Evolutionary conservation across 2,797 vertebrate genomes (phyloP).

Genomic region (Artibeus jamaicensis): DNA sequence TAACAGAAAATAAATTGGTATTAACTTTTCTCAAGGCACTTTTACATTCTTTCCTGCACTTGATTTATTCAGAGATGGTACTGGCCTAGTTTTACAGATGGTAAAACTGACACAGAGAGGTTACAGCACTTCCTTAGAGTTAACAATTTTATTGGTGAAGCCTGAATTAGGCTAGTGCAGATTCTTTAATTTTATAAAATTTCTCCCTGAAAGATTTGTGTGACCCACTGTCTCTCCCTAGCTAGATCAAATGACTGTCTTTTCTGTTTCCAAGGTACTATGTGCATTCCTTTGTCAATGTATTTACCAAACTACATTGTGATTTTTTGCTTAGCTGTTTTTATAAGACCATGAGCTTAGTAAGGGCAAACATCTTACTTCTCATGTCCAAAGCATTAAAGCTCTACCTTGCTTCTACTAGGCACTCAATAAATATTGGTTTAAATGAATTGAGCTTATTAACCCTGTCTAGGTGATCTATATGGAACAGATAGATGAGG

Average conservation of each 20-base stretch:
- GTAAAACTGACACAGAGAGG: background rate
- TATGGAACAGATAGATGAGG: background rate
- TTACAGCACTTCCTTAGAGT: background rate
- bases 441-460: background rate
- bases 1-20: conserved; percentile 18
- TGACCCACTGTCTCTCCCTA: background rate
- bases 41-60: background rate
- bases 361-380: background rate
- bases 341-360: background rate
- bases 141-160: background rate
- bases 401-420: background rate
- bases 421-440: background rate
- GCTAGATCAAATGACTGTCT: background rate
- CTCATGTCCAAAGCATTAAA: background rate
- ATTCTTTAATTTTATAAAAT: background rate
- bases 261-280: background rate
- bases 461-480: background rate
- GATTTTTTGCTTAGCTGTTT: background rate
- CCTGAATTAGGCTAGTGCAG: background rate
- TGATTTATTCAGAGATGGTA: background rate
- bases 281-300: background rate
- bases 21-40: background rate
- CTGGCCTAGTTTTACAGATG: background rate
- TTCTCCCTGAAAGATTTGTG: background rate
- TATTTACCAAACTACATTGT: background rate